Evolutionary conservation across 1,140 invertebrate species (phyloP).

Genomic region (Ostrea denselamellosa): DNA sequence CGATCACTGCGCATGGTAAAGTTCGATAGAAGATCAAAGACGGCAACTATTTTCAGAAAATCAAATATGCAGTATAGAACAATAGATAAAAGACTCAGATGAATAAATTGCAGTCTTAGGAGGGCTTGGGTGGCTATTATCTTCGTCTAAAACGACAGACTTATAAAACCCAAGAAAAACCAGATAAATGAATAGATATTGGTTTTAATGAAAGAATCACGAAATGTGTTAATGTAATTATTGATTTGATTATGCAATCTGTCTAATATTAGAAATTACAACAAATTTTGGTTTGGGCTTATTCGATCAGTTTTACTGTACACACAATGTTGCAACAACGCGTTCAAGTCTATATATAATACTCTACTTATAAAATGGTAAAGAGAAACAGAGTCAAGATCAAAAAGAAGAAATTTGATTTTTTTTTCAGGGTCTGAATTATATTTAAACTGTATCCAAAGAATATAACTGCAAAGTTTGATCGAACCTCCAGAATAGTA

Average conservation of each 20-base stretch:
- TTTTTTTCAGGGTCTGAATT: too few relatives aligned
- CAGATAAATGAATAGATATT: neutral
- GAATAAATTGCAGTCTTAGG: neutral
- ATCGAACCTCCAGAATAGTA: too few relatives aligned
- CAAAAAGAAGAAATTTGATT: too few relatives aligned
- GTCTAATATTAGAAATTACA: neutral
- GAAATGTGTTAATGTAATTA: neutral
- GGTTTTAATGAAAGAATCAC: neutral
- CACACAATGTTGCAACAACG: neutral
- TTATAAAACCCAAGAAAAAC: neutral
- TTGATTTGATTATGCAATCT: neutral
- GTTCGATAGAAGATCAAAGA: constrained; percentile 9
- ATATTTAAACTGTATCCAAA: too few relatives aligned
- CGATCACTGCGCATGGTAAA: constrained; percentile 21
- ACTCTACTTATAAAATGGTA: too few relatives aligned
- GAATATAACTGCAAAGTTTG: too few relatives aligned
- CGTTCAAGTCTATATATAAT: too few relatives aligned
- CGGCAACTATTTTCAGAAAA: neutral
- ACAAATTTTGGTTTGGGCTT: neutral
- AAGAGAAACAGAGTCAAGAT: too few relatives aligned
- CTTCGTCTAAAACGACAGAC: neutral
- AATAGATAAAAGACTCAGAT: neutral
- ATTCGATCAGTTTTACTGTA: neutral
- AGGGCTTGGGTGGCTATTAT: neutral
- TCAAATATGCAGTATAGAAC: constrained; percentile 16